Conservation (phyloP, 1,140 invertebrate genomes). For the Aphis gossypii region DNA sequence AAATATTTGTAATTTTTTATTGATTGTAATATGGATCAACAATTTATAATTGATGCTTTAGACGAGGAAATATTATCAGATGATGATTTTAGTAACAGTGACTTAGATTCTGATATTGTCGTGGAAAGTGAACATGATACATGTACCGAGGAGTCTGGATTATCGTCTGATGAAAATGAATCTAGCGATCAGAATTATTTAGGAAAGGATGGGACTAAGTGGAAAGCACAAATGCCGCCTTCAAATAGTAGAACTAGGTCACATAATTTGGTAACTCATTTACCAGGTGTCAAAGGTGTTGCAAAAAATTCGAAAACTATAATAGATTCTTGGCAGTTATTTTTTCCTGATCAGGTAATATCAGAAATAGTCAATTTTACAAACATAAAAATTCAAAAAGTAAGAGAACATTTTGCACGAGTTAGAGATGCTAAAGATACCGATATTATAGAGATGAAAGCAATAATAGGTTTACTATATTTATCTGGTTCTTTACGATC, state of each 20-base stretch:
- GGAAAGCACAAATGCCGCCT: constrained; percentile 9
- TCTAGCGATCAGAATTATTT: constrained; percentile 13
- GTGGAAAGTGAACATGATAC: constrained; percentile 43
- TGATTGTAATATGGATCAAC: constrained; percentile 32
- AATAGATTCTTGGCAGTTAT: too few species aligned
- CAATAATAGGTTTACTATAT: too few species aligned
- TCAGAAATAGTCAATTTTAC: too few species aligned
- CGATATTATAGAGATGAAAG: too few species aligned
- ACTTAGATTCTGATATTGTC: constrained; percentile 13
- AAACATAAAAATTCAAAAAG: too few species aligned
- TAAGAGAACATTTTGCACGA: too few species aligned
- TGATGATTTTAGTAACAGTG: constrained; percentile 41
- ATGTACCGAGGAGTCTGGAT: constrained; percentile 33
- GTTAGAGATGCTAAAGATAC: too few species aligned
- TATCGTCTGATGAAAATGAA: constrained; percentile 35
- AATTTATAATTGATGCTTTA: constrained; percentile 27
- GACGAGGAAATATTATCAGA: constrained; percentile 33
- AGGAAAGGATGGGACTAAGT: constrained; percentile 35
- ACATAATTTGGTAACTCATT: too few species aligned
- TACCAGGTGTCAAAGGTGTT: too few species aligned
- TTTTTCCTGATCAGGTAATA: too few species aligned
- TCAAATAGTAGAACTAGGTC: constrained; percentile 19
- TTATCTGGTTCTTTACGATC: too few species aligned
- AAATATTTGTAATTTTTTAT: constrained; percentile 17
- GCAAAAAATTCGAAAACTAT: too few species aligned